These are phyloP conservation scores for Solenopsis invicta DNA, from an alignment of 1,140 invertebrate species.

Conservation along the genomic window DNA sequence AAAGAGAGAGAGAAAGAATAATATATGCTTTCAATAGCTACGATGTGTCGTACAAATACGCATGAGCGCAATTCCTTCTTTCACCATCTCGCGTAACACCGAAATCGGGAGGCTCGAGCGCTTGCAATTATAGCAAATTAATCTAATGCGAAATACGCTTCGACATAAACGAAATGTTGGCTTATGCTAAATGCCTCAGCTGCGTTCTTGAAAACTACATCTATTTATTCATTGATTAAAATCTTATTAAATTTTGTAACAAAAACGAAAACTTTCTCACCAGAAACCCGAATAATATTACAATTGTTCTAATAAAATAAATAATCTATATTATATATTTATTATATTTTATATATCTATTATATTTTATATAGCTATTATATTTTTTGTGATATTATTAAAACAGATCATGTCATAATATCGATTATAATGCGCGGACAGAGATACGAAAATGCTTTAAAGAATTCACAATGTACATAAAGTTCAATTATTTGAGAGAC, in stretches of 20 bases:
- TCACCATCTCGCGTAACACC: constrained; percentile 22
- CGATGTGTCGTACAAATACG: constrained; percentile 62
- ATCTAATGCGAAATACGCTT: constrained; percentile 14
- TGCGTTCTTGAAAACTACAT: neutral
- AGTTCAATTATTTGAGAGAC: constrained; percentile 1
- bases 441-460: neutral
- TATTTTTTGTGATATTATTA: neutral
- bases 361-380: neutral
- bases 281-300: neutral
- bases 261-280: neutral
- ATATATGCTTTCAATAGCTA: constrained; percentile 61
- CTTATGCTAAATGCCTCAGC: constrained; percentile 6
- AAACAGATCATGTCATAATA: neutral
- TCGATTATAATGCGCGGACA: neutral
- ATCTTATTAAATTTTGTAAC: neutral
- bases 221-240: constrained; percentile 6
- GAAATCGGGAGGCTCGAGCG: constrained; percentile 33
- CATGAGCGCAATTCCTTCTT: constrained; percentile 34
- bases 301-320: neutral
- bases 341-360: neutral
- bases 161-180: constrained; percentile 15
- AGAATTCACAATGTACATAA: neutral
- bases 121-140: constrained; percentile 36
- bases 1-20: constrained; percentile 34
- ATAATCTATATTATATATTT: neutral